These are phyloP conservation scores for Sturnus vulgaris DNA, from an alignment of 2,113 vertebrate genomes.

Conservation along the genomic window DNA sequence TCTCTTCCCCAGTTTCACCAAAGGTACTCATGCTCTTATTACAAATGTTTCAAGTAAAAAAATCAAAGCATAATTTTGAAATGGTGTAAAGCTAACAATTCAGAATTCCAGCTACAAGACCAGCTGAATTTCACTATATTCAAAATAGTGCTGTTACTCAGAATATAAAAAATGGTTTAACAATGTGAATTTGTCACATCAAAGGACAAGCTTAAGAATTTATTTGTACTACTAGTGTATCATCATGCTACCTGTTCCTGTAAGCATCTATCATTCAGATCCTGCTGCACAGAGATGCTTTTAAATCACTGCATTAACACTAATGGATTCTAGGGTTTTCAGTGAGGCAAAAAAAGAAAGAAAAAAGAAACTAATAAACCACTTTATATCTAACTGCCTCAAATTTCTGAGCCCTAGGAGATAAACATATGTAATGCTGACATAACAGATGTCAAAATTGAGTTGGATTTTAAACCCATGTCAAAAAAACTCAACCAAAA, in stretches of 20 bases:
- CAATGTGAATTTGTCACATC: background rate
- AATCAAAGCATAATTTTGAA: background rate
- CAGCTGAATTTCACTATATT: background rate
- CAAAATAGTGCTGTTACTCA: background rate
- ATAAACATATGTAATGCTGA: background rate
- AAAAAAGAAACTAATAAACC: background rate
- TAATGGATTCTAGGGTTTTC: background rate
- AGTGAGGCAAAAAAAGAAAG: background rate
- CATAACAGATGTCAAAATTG: background rate
- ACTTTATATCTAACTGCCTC: background rate
- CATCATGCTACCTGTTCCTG: background rate
- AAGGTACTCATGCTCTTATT: background rate
- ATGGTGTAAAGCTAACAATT: background rate
- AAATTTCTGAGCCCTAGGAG: background rate
- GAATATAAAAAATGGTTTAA: background rate
- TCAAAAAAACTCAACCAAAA: background rate
- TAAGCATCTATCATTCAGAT: background rate
- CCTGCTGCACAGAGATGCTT: background rate
- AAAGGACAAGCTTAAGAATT: background rate
- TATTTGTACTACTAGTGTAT: background rate
- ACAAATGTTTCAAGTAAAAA: background rate
- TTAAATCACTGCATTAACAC: background rate
- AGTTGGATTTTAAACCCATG: background rate
- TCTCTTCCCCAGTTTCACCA: background rate
- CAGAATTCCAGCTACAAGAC: background rate